Evolutionary conservation across 2,797 vertebrate species (phyloP), one percentile per base, ranked within the genome.

Genomic region (Mormyrus hasselquistii): DNA sequence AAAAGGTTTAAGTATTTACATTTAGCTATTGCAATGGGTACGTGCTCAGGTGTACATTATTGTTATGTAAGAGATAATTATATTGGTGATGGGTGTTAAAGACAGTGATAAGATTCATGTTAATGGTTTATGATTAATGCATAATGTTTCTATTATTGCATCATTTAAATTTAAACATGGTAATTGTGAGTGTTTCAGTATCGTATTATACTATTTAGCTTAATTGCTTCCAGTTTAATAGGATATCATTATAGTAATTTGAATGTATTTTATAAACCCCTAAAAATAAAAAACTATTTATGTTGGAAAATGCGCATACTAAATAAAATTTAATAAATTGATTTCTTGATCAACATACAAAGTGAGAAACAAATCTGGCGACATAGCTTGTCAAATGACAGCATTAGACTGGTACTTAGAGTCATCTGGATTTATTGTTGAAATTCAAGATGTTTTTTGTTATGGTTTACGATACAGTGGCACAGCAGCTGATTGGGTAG

Each of bases 71-170:
- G 22, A 65, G 22, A 65, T 73, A 73, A 73, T 73, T 73, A 73
- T 73, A 2, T 38, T 38, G 73, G 16, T 79, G 73, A 79, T 44
- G 34, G 38, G 38, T 79, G 73, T 44, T 44, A 79, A 79, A 19
- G 16, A 44, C 41, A 44, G 44, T 44, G 16, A 79, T 79, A 44
- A 79, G 41, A 79, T 44, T 82, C 7, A 8, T 82, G 41, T 82
- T 82, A 82, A 82, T 82, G 44, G 29, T 76, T 76, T 76, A 76
- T 82, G 41, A 82, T 82, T 47, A 82, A 85, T 85, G 47, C 4
- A 52, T 85, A 53, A 85, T 52, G 49, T 29, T 52, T 52, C 12
- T 5, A 52, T 76, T 38, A 76, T 76, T 76, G 69, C 14, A 38
- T 76, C 69, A 76, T 41, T 76, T 76, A 76, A 76, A 76, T 76